Conservation (phyloP, 2,888 invertebrate species). For the Conops quadrifasciatus region DNA sequence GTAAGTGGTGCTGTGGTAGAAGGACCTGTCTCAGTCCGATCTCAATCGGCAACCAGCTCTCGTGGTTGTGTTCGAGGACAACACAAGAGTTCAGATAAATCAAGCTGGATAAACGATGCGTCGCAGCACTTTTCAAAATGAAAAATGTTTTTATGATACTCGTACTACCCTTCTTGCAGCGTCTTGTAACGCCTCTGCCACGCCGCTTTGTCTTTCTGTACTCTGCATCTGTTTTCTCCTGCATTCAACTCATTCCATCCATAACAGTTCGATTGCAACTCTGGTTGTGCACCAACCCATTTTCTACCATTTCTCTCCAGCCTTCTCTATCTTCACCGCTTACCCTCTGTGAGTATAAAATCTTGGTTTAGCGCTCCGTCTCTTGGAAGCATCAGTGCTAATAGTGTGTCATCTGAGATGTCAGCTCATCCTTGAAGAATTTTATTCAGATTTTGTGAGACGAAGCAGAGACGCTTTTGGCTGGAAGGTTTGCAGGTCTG, state of each 20-base stretch:
- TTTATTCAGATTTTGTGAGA: conserved; percentile 29
- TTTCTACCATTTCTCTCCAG: background rate
- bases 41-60: background rate
- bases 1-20: background rate
- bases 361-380: no score
- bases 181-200: background rate
- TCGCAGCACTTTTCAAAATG: conserved; percentile 58
- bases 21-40: background rate
- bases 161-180: conserved; percentile 23
- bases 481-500: background rate
- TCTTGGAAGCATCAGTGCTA: conserved; percentile 13
- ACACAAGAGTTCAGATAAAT: conserved; percentile 55
- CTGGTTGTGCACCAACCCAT: background rate
- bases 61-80: conserved; percentile 4
- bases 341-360: no score
- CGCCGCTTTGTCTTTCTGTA: background rate
- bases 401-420: conserved; percentile 34
- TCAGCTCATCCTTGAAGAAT: conserved; percentile 30
- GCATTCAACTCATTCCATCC: no score
- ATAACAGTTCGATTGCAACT: background rate
- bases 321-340: background rate
- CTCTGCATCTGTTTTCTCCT: background rate
- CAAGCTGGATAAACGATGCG: conserved; percentile 59
- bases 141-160: conserved; percentile 58
- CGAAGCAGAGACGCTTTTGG: background rate